Evolutionary conservation across 2,888 invertebrate species (phyloP), one percentile per base, ranked within the genome.

Genomic region (Aleiodes testaceus): DNA sequence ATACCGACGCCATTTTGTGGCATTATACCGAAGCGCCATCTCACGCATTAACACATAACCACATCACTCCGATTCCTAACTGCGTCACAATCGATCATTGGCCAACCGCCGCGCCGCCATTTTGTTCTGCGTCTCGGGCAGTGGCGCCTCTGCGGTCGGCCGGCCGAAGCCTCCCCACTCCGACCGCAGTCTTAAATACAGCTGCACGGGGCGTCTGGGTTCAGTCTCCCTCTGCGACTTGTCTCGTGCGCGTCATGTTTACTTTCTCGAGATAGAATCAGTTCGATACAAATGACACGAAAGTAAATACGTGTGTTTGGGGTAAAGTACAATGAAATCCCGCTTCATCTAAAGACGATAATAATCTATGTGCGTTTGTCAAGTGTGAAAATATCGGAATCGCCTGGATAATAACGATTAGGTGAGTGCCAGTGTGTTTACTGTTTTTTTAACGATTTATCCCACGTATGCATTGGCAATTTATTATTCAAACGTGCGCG

Each of bases 221-320:
- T 83, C 81, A 85, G 85, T 85, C 85, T 85, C 82, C 82, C 79
- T 75, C 81, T 81, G 85, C 83, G 82, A 83, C 82, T n/a, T n/a
- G n/a, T n/a, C n/a, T n/a, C n/a, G n/a, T n/a, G n/a, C n/a, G n/a
- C n/a, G n/a, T n/a, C n/a, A n/a, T n/a, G n/a, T n/a, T n/a, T n/a
- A n/a, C n/a, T n/a, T n/a, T n/a, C n/a, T n/a, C n/a, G n/a, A n/a
- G n/a, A n/a, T n/a, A n/a, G n/a, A n/a, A n/a, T n/a, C n/a, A n/a
- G n/a, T n/a, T n/a, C n/a, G n/a, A n/a, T n/a, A n/a, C n/a, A n/a
- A n/a, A n/a, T n/a, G n/a, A n/a, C n/a, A n/a, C n/a, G n/a, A n/a
- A n/a, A n/a, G n/a, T n/a, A n/a, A n/a, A n/a, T n/a, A n/a, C n/a
- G n/a, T n/a, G n/a, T n/a, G n/a, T n/a, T n/a, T n/a, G n/a, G n/a